Percentiles rank a stretch among this genome's conserved stretches.
Evolutionary conservation across 2,113 vertebrate species (phyloP).

Genomic region (Chamaea fasciata): DNA sequence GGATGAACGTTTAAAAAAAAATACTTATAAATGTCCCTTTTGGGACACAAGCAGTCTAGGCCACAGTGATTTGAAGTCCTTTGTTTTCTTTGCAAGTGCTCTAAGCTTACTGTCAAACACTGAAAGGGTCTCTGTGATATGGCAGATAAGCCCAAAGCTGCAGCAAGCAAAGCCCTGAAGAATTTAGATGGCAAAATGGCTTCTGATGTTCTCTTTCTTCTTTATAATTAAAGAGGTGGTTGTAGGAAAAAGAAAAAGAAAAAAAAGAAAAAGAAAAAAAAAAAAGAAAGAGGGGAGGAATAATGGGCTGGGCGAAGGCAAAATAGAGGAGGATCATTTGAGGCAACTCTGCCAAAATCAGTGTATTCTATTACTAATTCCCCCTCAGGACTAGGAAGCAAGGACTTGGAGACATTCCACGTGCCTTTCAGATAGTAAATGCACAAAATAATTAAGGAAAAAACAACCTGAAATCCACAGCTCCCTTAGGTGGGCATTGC

Average conservation of each 20-base stretch:
- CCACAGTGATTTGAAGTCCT: not conserved
- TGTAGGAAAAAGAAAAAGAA: not conserved
- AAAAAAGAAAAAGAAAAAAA: too few species aligned
- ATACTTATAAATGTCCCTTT: not conserved
- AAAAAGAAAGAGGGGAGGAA: not conserved
- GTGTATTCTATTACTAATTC: not conserved
- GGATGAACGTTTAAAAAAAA: not conserved
- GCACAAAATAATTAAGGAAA: not conserved
- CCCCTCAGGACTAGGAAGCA: not conserved
- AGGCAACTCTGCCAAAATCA: slow-evolving; percentile 1
- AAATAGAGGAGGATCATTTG: not conserved
- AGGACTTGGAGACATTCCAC: not conserved
- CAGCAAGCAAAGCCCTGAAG: not conserved
- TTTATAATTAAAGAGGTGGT: not conserved
- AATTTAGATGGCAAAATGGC: slow-evolving; percentile 2
- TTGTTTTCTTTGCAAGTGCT: not conserved
- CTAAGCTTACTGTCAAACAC: not conserved
- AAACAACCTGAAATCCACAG: not conserved
- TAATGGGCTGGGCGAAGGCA: not conserved
- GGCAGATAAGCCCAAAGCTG: slow-evolving; percentile 12
- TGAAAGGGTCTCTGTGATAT: slow-evolving; percentile 6
- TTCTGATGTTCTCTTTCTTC: not conserved
- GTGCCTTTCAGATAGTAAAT: not conserved
- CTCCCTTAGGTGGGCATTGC: not conserved
- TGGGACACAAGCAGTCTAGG: not conserved